Evolutionary conservation across 2,113 vertebrate genomes (phyloP), one percentile per base, ranked within the genome.

Genomic region (Pomatostomus ruficeps): DNA sequence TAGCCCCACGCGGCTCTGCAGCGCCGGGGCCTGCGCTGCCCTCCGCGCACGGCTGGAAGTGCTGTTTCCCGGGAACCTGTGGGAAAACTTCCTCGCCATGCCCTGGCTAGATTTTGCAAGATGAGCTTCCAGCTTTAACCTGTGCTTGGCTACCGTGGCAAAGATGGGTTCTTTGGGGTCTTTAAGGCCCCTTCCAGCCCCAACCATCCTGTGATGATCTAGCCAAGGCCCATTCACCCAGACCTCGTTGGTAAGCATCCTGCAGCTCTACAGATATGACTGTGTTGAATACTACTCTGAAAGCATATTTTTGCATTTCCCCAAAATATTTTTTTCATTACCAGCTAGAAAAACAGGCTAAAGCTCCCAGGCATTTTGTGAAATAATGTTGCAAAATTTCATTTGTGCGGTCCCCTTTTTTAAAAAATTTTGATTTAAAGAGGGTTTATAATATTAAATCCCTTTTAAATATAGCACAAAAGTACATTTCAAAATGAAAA

Each of bases 231-330:
- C 15, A 0, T 25, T 35, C 35, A 31, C 18, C 1, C 1, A 51
- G 8, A 28, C 7, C 43, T 45, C 1, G 0, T 3, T 29, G 35
- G 11, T 31, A 25, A 36, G 2, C 0, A 2, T 15, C 31, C 77
- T 23, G 8, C 19, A 20, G 14, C 25, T 28, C 28, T 14, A 36
- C 21, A 45, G 36, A 72, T 23, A 26, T 1, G 17, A 43, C 45
- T 10, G 0, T 10, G 13, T 26, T 14, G 4, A 76, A 42, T 28
- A 10, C 10, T 36, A n/a, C 1, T 10, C 9, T 26, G 35, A 76
- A 80, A 46, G 19, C 14, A 33, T 17, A 28, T 54, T 67, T 74
- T 52, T 83, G 14, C 18, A 61, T 52, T 43, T 48, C 42, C 67
- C 16, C 33, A 38, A 38, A 70, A 49, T 35, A 9, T 31, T 40